Evolutionary conservation across 2,797 vertebrate species (phyloP).

Genomic region (Sardinella longiceps): DNA sequence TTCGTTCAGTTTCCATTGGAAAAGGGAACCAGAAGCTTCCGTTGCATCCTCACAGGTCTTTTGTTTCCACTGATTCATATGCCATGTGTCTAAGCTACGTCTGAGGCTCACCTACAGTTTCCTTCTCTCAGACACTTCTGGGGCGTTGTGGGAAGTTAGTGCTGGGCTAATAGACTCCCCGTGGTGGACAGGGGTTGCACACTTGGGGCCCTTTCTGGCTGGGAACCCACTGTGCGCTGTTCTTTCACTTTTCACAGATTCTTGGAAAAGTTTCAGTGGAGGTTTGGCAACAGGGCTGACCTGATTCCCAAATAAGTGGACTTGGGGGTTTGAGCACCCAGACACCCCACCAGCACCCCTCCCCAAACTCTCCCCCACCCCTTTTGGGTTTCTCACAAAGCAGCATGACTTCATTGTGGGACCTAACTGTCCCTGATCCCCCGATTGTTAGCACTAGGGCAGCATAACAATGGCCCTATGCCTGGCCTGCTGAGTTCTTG

Average conservation of each 20-base stretch:
- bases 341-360: too few relatives aligned
- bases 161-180: not conserved
- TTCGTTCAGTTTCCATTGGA: not conserved
- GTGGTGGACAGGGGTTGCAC: not conserved
- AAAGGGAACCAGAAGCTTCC: slow-evolving; percentile 35
- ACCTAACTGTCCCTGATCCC: slow-evolving; percentile 38
- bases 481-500: slow-evolving; percentile 35
- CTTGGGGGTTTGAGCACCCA: not conserved
- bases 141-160: not conserved
- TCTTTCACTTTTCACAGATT: slow-evolving; percentile 17
- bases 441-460: slow-evolving; percentile 29
- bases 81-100: not conserved
- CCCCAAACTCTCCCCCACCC: not conserved
- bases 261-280: slow-evolving; percentile 24
- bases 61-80: slow-evolving; percentile 15
- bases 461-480: slow-evolving; percentile 43
- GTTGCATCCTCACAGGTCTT: not conserved
- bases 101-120: not conserved
- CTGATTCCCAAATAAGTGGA: slow-evolving; percentile 38
- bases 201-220: not conserved
- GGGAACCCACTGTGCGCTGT: not conserved
- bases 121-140: not conserved
- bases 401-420: slow-evolving; percentile 37
- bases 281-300: slow-evolving; percentile 30
- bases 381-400: slow-evolving; percentile 24